A percentile compares a stretch with the other conserved stretches of the same genome.
Conservation (phyloP, 2,113 vertebrate species). For the Oreochromis niloticus region DNA sequence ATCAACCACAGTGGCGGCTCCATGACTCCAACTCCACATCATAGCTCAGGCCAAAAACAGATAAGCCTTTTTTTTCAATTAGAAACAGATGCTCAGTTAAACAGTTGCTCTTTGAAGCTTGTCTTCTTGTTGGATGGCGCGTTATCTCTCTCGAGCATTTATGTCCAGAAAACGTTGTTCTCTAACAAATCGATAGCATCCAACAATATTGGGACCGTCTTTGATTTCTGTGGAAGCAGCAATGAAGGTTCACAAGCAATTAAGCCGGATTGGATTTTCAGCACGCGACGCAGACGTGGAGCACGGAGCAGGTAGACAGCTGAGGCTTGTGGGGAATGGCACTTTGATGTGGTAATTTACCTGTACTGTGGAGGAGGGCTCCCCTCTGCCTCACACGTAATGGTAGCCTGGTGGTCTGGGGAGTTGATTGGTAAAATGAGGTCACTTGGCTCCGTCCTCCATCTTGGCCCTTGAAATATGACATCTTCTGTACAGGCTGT, state of each 20-base stretch:
- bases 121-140: not conserved
- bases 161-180: slow-evolving; percentile 20
- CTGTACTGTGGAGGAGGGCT: slow-evolving; percentile 68
- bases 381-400: slow-evolving; percentile 70
- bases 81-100: slow-evolving; percentile 44
- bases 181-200: slow-evolving; percentile 50
- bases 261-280: not conserved
- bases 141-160: slow-evolving; percentile 19
- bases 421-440: slow-evolving; percentile 73
- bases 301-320: not conserved
- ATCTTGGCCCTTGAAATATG: slow-evolving; percentile 75
- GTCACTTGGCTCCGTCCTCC: slow-evolving; percentile 72
- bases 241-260: slow-evolving; percentile 37
- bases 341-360: slow-evolving; percentile 48
- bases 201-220: slow-evolving; percentile 31
- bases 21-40: slow-evolving; percentile 10
- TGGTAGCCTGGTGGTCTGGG: slow-evolving; percentile 64
- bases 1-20: slow-evolving; percentile 8
- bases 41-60: slow-evolving; percentile 1
- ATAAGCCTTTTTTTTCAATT: slow-evolving; percentile 39
- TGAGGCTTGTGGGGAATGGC: not conserved
- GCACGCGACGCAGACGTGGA: not conserved
- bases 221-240: slow-evolving; percentile 34
- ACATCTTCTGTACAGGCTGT: slow-evolving; percentile 68
- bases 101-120: slow-evolving; percentile 30